These are phyloP conservation scores for Azemiops feae DNA, from an alignment of 2,113 vertebrate genomes.

Conservation along the genomic window DNA sequence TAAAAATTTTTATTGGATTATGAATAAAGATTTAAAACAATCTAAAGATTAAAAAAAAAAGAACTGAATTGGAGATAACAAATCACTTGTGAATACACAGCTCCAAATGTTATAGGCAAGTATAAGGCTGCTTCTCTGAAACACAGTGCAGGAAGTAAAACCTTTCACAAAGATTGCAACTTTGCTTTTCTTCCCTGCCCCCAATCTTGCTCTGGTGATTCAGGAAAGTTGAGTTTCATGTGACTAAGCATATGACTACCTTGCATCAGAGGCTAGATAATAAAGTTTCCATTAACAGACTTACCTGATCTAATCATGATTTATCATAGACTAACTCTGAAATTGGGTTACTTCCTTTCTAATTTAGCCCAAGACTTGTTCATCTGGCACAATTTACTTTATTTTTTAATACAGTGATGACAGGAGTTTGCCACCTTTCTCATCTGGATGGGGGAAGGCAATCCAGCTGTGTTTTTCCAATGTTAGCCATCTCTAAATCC, in stretches of 20 bases:
- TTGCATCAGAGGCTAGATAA: neutral
- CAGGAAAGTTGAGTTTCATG: conserved; percentile 19
- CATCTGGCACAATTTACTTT: neutral
- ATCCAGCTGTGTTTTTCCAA: neutral
- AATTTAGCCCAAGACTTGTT: neutral
- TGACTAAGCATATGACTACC: conserved; percentile 29
- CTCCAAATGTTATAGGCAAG: neutral
- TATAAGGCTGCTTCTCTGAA: neutral
- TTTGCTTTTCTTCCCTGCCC: neutral
- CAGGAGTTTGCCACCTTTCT: neutral
- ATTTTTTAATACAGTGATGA: neutral
- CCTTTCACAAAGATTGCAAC: neutral
- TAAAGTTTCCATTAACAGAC: neutral
- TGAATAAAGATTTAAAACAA: neutral
- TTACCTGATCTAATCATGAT: conserved; percentile 12
- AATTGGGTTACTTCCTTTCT: conserved; percentile 14
- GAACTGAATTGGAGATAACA: neutral
- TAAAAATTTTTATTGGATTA: neutral
- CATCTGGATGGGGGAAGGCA: neutral
- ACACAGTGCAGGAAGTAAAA: neutral
- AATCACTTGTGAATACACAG: neutral
- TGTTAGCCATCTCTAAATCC: neutral
- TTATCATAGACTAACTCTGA: conserved; percentile 12
- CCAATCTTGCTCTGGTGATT: neutral
- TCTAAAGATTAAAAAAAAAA: neutral